Conservation (phyloP, 2,797 vertebrate genomes). For the Danio albolineatus region DNA sequence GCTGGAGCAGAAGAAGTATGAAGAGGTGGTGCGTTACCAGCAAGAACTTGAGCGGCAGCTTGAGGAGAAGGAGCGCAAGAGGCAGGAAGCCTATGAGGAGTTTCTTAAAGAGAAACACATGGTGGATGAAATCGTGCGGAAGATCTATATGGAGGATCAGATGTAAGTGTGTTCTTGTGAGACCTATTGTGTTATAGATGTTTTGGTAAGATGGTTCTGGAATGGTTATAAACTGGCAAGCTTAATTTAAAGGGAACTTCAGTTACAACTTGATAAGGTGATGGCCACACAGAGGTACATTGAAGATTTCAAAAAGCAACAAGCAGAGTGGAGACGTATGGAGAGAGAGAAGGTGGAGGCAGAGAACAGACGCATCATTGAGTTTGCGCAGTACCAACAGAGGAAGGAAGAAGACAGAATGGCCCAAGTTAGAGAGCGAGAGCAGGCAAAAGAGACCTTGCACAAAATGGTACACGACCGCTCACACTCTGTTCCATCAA, state of each 20-base stretch:
- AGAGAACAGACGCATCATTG: slow-evolving; percentile 88
- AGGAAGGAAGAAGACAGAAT: slow-evolving; percentile 80
- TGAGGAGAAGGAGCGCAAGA: slow-evolving; percentile 83
- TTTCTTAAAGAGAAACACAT: slow-evolving; percentile 91
- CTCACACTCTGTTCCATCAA: not conserved
- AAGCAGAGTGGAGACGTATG: slow-evolving; percentile 83
- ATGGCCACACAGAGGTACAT: slow-evolving; percentile 82
- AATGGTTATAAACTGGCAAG: not conserved
- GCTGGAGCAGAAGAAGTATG: slow-evolving; percentile 73
- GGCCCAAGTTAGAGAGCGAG: slow-evolving; percentile 79
- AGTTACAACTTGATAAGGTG: slow-evolving; percentile 88
- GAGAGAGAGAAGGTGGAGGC: slow-evolving; percentile 89
- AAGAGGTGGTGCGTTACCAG: slow-evolving; percentile 80
- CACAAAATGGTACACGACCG: slow-evolving; percentile 73
- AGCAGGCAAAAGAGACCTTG: slow-evolving; percentile 82
- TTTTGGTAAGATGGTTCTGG: not conserved
- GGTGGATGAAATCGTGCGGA: slow-evolving; percentile 92
- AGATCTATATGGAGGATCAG: slow-evolving; percentile 92
- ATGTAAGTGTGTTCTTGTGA: slow-evolving; percentile 76
- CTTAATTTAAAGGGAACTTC: slow-evolving; percentile 79
- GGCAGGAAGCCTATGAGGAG: slow-evolving; percentile 87
- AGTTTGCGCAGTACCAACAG: slow-evolving; percentile 81
- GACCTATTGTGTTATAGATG: not conserved
- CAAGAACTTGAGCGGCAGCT: slow-evolving; percentile 87
- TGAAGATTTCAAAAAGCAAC: slow-evolving; percentile 88